These are phyloP conservation scores for Pandemis cinnamomeana DNA, from an alignment of 2,888 invertebrate genomes.

Conservation along the genomic window DNA sequence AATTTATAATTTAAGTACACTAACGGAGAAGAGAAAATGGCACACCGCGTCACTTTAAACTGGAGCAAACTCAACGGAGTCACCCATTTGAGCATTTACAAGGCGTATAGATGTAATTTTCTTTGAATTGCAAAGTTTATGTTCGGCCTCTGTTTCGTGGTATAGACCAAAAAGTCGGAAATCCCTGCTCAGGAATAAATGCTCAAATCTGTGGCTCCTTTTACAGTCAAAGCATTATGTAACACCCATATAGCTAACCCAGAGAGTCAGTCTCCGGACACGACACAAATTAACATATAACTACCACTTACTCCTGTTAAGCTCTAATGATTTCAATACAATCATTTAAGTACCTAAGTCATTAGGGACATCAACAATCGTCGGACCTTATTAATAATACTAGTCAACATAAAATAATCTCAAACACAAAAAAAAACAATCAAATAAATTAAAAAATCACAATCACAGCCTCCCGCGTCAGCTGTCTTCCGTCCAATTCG, in stretches of 20 bases:
- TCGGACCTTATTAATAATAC: constrained; percentile 37
- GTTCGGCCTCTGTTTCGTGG: not conserved
- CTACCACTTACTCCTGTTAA: constrained; percentile 16
- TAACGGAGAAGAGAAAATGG: constrained; percentile 31
- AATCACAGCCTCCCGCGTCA: constrained; percentile 19
- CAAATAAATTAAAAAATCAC: constrained; percentile 31
- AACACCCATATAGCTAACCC: constrained; percentile 7
- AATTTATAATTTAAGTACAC: constrained; percentile 60
- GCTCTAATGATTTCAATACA: constrained; percentile 11
- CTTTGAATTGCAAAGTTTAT: not conserved
- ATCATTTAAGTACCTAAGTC: constrained; percentile 22
- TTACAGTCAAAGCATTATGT: constrained; percentile 4
- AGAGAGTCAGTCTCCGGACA: constrained; percentile 12
- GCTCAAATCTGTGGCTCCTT: not conserved
- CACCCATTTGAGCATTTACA: not conserved
- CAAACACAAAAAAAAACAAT: constrained; percentile 37
- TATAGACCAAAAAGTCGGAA: not conserved
- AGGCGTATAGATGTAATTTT: not conserved
- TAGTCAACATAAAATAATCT: constrained; percentile 40
- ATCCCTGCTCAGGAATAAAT: not conserved
- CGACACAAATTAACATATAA: constrained; percentile 24
- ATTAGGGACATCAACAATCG: constrained; percentile 17
- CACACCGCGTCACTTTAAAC: not conserved
- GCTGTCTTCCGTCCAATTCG: constrained; percentile 17
- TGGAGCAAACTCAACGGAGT: not conserved